phyloP scores from a whole-genome alignment of 2,888 invertebrate genomes.

The Idaea dimidiata region DNA sequence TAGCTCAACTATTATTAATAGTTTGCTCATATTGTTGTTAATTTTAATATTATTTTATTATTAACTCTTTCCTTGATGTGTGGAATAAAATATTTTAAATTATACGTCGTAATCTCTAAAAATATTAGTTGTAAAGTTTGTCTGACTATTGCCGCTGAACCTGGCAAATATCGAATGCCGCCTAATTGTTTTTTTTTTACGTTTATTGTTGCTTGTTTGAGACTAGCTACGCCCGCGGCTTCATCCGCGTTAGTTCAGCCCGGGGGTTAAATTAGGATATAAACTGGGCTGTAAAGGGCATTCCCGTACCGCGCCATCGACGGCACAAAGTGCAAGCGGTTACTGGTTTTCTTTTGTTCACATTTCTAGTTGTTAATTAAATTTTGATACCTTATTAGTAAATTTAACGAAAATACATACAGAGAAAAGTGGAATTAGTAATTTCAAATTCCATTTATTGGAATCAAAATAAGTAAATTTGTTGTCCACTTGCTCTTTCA shows the following conservation, averaged over 20 bases:
- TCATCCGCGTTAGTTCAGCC: neutral
- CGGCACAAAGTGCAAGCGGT: neutral
- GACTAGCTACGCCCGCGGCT: neutral
- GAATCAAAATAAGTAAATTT: too few species aligned
- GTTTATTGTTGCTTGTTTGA: slow-evolving; percentile 2
- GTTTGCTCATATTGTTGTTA: slow-evolving; percentile 79
- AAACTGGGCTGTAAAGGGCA: too few species aligned
- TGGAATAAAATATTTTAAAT: slow-evolving; percentile 59
- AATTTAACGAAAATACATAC: too few species aligned
- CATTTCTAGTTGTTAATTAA: too few species aligned
- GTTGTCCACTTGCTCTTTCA: too few species aligned
- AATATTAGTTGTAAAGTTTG: slow-evolving; percentile 63
- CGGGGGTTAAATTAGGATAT: neutral
- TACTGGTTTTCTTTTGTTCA: too few species aligned
- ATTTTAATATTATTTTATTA: slow-evolving; percentile 59
- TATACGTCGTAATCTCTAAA: slow-evolving; percentile 66
- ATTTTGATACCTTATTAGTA: too few species aligned
- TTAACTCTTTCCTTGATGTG: slow-evolving; percentile 54
- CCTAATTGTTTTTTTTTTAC: slow-evolving; percentile 31
- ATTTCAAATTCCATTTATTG: too few species aligned
- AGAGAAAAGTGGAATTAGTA: too few species aligned
- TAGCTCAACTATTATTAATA: slow-evolving; percentile 74
- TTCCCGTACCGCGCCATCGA: neutral
- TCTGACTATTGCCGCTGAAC: slow-evolving; percentile 51
- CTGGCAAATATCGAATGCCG: slow-evolving; percentile 48